Percentiles rank a stretch among this genome's conserved stretches.
Conservation (phyloP, 2,113 vertebrate species). For the Pseudonaja textilis region DNA sequence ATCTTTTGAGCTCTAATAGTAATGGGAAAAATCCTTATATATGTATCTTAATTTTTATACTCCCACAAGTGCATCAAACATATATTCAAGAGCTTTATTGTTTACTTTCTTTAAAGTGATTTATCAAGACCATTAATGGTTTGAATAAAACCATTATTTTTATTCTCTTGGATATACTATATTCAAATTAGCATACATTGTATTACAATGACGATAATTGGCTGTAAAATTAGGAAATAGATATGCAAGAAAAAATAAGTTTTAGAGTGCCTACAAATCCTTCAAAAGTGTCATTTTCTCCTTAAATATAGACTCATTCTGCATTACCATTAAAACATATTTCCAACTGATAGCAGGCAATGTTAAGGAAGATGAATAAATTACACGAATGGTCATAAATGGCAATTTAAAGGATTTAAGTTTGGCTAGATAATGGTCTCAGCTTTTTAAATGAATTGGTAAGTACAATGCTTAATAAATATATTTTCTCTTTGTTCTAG, state of each 20-base stretch:
- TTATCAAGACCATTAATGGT: background rate
- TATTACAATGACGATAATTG: background rate
- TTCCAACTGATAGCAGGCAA: background rate
- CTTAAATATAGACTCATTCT: background rate
- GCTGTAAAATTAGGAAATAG: background rate
- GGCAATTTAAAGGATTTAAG: background rate
- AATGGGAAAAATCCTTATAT: background rate
- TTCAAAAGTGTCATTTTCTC: background rate
- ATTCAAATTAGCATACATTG: background rate
- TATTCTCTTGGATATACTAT: background rate
- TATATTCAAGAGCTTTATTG: background rate
- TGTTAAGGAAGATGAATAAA: background rate
- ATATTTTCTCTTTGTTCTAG: constrained; percentile 64
- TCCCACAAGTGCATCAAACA: background rate
- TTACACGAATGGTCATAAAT: background rate
- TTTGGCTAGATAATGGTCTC: background rate
- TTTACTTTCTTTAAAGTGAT: background rate
- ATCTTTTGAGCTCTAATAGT: constrained; percentile 28
- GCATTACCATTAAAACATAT: background rate
- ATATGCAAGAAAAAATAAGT: background rate
- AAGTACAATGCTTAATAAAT: background rate
- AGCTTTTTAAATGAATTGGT: background rate
- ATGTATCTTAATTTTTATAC: background rate
- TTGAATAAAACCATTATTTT: background rate
- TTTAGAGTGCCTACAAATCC: background rate